These are phyloP conservation scores for Augiades crinisus DNA, from an alignment of 2,888 invertebrate genomes.

Conservation along the genomic window DNA sequence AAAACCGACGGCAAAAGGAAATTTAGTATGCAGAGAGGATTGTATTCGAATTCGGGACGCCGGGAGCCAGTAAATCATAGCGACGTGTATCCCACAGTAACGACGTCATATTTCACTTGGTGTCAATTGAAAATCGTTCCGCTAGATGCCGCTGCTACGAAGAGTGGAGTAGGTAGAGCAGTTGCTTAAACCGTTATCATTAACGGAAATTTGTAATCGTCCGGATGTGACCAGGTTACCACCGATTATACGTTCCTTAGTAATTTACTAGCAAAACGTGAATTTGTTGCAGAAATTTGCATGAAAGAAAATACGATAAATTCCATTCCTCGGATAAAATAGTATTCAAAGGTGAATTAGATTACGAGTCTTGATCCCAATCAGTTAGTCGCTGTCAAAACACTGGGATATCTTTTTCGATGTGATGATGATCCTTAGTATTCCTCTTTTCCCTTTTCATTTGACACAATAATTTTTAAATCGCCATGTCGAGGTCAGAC, in stretches of 20 bases:
- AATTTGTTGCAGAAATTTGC: too few species aligned
- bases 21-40: slow-evolving; percentile 23
- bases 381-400: too few species aligned
- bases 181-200: slow-evolving; percentile 4
- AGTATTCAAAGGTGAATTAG: too few species aligned
- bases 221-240: slow-evolving; percentile 11
- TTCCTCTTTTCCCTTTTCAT: too few species aligned
- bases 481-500: too few species aligned
- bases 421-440: too few species aligned
- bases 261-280: slow-evolving; percentile 12
- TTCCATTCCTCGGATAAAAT: too few species aligned
- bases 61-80: slow-evolving; percentile 21
- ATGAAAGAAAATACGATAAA: too few species aligned
- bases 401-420: too few species aligned
- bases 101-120: slow-evolving; percentile 25
- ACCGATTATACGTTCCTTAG: slow-evolving; percentile 12
- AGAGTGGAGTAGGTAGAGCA: not conserved
- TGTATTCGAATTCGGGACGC: slow-evolving; percentile 23
- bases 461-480: too few species aligned
- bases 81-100: slow-evolving; percentile 22
- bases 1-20: slow-evolving; percentile 9
- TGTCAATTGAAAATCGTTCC: slow-evolving; percentile 25
- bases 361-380: too few species aligned
- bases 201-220: slow-evolving; percentile 6
- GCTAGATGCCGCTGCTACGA: not conserved